Conservation (phyloP, 2,113 vertebrate genomes). For the Polypterus bichir region DNA sequence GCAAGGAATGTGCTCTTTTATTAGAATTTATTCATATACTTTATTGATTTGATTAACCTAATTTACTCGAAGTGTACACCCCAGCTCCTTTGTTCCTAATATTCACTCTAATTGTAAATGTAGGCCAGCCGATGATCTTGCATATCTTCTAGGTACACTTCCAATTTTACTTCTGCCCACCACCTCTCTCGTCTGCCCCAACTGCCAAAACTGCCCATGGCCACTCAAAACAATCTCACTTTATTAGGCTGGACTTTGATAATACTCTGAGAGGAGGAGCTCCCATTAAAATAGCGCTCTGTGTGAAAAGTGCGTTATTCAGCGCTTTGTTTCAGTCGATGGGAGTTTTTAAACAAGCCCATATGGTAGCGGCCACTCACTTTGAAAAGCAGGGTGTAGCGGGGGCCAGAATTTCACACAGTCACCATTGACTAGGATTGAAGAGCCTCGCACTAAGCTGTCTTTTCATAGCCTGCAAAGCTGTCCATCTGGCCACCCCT, state of each 20-base stretch:
- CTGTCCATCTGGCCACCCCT: conserved; percentile 96
- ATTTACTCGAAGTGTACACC: too few species aligned
- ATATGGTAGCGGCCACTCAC: conserved; percentile 65
- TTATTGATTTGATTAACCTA: too few species aligned
- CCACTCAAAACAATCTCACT: conserved; percentile 7
- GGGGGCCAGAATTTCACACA: conserved; percentile 92
- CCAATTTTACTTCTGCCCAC: too few species aligned
- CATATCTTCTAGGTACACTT: too few species aligned
- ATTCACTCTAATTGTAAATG: too few species aligned
- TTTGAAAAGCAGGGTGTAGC: conserved; percentile 46
- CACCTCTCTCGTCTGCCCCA: too few species aligned
- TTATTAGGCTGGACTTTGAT: not conserved
- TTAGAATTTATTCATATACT: too few species aligned
- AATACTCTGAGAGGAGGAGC: conserved; percentile 22
- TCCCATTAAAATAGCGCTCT: conserved; percentile 52
- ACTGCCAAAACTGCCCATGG: not conserved
- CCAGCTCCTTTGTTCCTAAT: too few species aligned
- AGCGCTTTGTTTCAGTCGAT: conserved; percentile 63
- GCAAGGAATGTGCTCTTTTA: too few species aligned
- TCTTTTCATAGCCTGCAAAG: conserved; percentile 96
- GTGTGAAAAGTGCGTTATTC: conserved; percentile 67
- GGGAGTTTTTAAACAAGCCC: conserved; percentile 62
- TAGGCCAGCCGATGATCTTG: too few species aligned
- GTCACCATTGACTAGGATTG: conserved; percentile 94
- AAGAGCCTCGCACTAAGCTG: conserved; percentile 98